These are phyloP conservation scores for Miichthys miiuy DNA, from an alignment of 2,797 vertebrate genomes.

Conservation along the genomic window DNA sequence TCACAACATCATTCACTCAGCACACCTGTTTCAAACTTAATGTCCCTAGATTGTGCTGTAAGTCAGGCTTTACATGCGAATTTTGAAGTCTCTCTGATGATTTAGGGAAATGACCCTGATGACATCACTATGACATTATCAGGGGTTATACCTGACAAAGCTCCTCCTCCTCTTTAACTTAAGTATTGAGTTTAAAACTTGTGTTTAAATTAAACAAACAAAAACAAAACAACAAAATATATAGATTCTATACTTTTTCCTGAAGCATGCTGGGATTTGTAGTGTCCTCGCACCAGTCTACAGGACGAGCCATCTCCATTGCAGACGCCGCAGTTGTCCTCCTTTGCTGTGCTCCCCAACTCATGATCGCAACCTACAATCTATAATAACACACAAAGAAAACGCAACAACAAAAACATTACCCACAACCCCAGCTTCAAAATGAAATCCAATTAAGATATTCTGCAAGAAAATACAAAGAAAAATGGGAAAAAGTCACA, in stretches of 20 bases:
- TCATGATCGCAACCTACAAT: slow-evolving; percentile 97
- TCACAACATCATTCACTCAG: background rate
- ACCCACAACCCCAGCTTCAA: background rate
- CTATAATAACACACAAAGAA: slow-evolving; percentile 71
- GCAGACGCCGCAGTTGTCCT: slow-evolving; percentile 98
- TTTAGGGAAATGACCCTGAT: background rate
- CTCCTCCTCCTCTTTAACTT: too few relatives aligned
- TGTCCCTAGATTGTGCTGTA: background rate
- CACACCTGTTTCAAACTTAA: background rate
- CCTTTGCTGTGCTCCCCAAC: slow-evolving; percentile 93
- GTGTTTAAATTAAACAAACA: background rate
- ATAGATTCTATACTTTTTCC: slow-evolving; percentile 89
- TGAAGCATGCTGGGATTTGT: slow-evolving; percentile 93
- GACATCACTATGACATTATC: background rate
- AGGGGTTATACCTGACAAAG: background rate
- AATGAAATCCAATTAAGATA: background rate
- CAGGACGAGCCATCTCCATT: slow-evolving; percentile 96
- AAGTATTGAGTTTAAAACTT: background rate
- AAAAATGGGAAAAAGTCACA: background rate
- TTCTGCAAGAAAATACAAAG: background rate
- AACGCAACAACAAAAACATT: background rate
- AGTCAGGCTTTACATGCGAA: background rate
- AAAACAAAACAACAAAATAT: background rate
- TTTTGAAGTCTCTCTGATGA: background rate
- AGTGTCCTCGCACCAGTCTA: slow-evolving; percentile 94